A percentile compares a stretch with the other conserved stretches of the same genome.
Conservation (phyloP, 2,797 vertebrate genomes). For the Caiman crocodilus region DNA sequence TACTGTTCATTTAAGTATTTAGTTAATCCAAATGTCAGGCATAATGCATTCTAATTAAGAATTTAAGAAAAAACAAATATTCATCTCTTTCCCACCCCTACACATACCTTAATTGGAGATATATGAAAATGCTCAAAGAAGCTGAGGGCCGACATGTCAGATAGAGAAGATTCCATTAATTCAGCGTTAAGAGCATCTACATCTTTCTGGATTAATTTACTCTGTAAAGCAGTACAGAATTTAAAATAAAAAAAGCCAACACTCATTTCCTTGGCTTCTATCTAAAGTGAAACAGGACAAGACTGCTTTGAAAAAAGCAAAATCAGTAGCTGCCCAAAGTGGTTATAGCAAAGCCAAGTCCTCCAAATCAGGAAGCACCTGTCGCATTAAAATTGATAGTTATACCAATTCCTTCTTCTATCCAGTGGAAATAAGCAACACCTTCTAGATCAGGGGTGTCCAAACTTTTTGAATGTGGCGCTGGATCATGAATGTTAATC, state of each 20-base stretch:
- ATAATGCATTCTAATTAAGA: not conserved
- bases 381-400: not conserved
- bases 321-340: not conserved
- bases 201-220: constrained; percentile 89
- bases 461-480: no score
- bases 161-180: constrained; percentile 89
- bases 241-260: constrained; percentile 12
- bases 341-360: not conserved
- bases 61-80: not conserved
- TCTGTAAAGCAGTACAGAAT: constrained; percentile 70
- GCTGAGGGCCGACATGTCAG: constrained; percentile 89
- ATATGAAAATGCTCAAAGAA: constrained; percentile 99
- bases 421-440: not conserved
- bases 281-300: not conserved
- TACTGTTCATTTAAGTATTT: not conserved
- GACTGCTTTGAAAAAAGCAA: not conserved
- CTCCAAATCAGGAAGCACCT: not conserved
- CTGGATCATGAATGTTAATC: no score
- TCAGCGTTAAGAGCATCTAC: constrained; percentile 88
- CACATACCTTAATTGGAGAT: constrained; percentile 93
- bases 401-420: not conserved
- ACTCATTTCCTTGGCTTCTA: not conserved
- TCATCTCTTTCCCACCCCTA: not conserved
- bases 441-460: no score
- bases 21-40: not conserved